Conservation (phyloP, 2,797 vertebrate genomes). For the Discoglossus pictus region DNA sequence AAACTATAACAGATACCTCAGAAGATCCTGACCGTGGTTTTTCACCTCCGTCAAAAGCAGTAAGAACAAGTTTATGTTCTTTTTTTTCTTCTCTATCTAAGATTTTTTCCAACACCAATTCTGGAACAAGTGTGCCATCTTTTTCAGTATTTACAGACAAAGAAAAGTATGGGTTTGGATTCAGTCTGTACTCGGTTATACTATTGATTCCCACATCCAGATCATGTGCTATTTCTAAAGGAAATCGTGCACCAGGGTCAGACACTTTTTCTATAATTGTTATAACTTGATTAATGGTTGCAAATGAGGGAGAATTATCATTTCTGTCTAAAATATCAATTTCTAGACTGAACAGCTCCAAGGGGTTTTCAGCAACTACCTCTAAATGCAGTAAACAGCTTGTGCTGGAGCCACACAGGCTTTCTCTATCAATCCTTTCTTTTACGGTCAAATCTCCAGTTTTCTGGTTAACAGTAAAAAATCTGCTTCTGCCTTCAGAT, state of each 20-base stretch:
- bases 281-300: constrained; percentile 76
- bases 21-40: constrained; percentile 85
- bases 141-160: constrained; percentile 85
- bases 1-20: constrained; percentile 78
- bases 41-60: constrained; percentile 87
- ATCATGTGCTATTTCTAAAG: constrained; percentile 78
- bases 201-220: constrained; percentile 89
- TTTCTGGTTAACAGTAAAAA: constrained; percentile 74
- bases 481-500: constrained; percentile 75
- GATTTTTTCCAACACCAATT: constrained; percentile 84
- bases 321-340: constrained; percentile 80
- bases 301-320: constrained; percentile 91
- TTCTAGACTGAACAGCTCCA: constrained; percentile 71
- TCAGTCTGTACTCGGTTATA: too few relatives aligned
- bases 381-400: constrained; percentile 74
- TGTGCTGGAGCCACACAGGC: constrained; percentile 72
- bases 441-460: constrained; percentile 78
- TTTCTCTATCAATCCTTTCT: constrained; percentile 78
- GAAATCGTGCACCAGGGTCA: constrained; percentile 80
- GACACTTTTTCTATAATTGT: constrained; percentile 83
- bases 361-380: constrained; percentile 72
- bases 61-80: constrained; percentile 83
- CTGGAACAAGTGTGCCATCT: constrained; percentile 89
- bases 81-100: constrained; percentile 87
- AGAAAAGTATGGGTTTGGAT: constrained; percentile 80